Base-by-base conservation (phyloP, 2,888 invertebrate species). In the Amphipoea oculea region DNA sequence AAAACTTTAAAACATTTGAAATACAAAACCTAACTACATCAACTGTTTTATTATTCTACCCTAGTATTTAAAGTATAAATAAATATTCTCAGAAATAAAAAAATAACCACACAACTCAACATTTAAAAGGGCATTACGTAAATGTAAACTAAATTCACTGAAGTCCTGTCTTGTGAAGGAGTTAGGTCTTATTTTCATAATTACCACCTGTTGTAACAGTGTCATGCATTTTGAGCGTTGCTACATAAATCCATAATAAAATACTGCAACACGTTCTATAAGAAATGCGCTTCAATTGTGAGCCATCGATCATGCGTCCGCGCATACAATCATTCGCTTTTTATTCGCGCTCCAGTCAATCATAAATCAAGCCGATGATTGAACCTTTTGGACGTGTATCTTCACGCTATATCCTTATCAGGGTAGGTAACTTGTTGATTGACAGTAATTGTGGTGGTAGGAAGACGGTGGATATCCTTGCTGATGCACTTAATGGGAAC, bases 351-450 rank as follows among this genome's bases (percentile, higher is more conserved):
- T 82, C 69, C 79, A 85, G 86, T 87, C 86, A 85, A 83, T 88
- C 86, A 89, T 90, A 92, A 91, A 91, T 91, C 92, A 90, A 88
- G 85, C 83, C 81, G 79, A 86, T 84, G 81, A 85, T 86, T 87
- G 86, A 81, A 82, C 81, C 79, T 72, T 72, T 86, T 69, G 74
- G 69, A 86, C 79, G 87, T 72, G 73, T 57, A 76, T 67, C 85
- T 87, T 87, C 87, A 86, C 87, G 87, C 87, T 87, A 78, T 81
- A 76, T 71, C 87, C 86, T 87, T 87, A 87, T 84, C 76, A 84
- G 72, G 76, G 78, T 76, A 74, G 66, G 72, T 69, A 63, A 73
- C 48, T 63, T 62, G 65, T n/a, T 84, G 87, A 85, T 84, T 85
- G 87, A 77, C 85, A 77, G 85, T 85, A 85, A 85, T 87, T 85